Evolutionary conservation across 2,797 vertebrate species (phyloP), one percentile per base, ranked within the genome.

Genomic region (Sebastes matsubarae): DNA sequence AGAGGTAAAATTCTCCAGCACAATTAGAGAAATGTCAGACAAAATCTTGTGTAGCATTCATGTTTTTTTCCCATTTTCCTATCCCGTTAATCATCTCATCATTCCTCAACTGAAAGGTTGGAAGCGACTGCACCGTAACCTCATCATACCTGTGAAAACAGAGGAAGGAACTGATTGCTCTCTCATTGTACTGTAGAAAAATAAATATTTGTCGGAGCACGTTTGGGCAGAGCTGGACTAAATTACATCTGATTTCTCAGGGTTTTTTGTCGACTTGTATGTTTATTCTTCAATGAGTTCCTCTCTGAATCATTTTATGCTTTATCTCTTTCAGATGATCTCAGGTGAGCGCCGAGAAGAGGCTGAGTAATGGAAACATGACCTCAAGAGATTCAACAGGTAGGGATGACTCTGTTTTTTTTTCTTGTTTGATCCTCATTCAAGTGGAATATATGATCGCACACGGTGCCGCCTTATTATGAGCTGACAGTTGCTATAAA

Each of bases 241-340:
- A 70, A 70, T 81, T 29, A 83, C 46, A 77, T 78, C 42, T 64
- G 59, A 83, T 61, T 75, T 65, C 38, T 36, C 11, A 1, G 2
- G 20, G 18, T 54, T 30, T 54, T 55, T 54, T 57, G 42, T 13
- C 7, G 0, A 61, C 25, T 71, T 72, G 64, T 55, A n/a, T 82
- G 29, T 76, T 64, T 57, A 38, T 30, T 34, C 9, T 69, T 83
- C 10, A 79, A 57, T 63, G 72, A 81, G 38, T 18, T 22, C 54
- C 61, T 46, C 64, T 77, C 75, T 91, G 68, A 87, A 83, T 88
- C 52, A 89, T 72, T 84, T 81, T 27, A 46, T 76, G 71, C 68
- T 89, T 81, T 82, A 78, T 92, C 61, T 91, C 75, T 90, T 89
- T 82, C 88, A 94, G 92, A 67, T 87, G 75, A 86, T 87, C 83